These are phyloP conservation scores for Epizoanthus fatuus DNA, from an alignment of 92 coral and sea anemone genomes.

Conservation along the genomic window DNA sequence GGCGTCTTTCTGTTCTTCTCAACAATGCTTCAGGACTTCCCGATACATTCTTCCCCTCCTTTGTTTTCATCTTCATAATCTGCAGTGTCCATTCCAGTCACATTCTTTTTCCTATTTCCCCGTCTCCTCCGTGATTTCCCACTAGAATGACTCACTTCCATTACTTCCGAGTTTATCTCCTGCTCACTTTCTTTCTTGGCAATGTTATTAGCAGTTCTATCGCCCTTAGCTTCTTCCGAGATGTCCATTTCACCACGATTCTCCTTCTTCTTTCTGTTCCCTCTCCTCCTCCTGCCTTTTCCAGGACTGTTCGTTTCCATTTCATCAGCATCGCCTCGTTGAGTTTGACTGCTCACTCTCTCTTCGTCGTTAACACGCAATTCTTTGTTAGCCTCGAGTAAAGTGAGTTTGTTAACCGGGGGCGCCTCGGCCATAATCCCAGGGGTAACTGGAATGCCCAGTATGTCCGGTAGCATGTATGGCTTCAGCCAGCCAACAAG, in stretches of 20 bases:
- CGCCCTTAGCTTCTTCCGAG: neutral
- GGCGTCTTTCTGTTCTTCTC: too few species aligned
- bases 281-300: constrained; percentile 47
- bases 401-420: constrained; percentile 79
- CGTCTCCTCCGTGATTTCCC: constrained; percentile 22
- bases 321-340: constrained; percentile 42
- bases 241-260: constrained; percentile 37
- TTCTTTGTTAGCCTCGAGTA: constrained; percentile 83
- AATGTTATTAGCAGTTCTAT: neutral
- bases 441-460: constrained; percentile 81
- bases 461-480: constrained; percentile 88
- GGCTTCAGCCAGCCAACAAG: constrained; percentile 97
- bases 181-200: neutral
- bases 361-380: constrained; percentile 62
- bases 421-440: constrained; percentile 75
- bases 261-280: constrained; percentile 18
- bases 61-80: neutral
- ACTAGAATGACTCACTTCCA: constrained; percentile 18
- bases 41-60: neutral
- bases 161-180: neutral
- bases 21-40: too few species aligned
- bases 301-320: constrained; percentile 58
- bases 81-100: neutral
- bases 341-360: constrained; percentile 41
- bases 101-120: constrained; percentile 20